Evolutionary conservation across 1,140 invertebrate genomes (phyloP).

Genomic region (Drosophila athabasca): DNA sequence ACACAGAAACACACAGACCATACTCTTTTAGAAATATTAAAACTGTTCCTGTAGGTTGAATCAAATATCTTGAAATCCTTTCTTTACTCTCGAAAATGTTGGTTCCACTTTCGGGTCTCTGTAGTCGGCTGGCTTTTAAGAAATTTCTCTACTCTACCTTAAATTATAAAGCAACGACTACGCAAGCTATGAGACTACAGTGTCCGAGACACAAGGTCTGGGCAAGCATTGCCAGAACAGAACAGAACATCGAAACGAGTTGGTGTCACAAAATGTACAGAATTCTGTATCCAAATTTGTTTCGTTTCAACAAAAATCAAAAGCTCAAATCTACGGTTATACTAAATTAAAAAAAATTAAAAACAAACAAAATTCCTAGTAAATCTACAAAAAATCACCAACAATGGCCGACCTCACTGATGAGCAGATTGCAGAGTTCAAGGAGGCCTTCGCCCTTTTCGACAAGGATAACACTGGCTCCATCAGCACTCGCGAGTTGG

Average conservation of each 20-base stretch:
- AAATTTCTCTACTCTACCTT: slow-evolving; percentile 9
- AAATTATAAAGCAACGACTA: slow-evolving; percentile 62
- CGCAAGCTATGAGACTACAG: slow-evolving; percentile 52
- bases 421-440: slow-evolving; percentile 69
- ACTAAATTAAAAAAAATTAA: not conserved
- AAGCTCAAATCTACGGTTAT: no score
- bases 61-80: not conserved
- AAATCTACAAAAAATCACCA: no score
- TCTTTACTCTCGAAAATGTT: slow-evolving; percentile 21
- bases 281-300: not conserved
- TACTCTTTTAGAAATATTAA: not conserved
- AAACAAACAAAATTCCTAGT: no score
- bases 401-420: slow-evolving; percentile 42
- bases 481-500: slow-evolving; percentile 94
- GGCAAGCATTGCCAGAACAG: slow-evolving; percentile 5
- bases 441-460: slow-evolving; percentile 88
- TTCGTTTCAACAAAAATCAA: no score
- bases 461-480: slow-evolving; percentile 97
- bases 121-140: slow-evolving; percentile 34
- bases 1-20: no score
- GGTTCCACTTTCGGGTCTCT: slow-evolving; percentile 47
- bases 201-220: slow-evolving; percentile 20
- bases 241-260: no score
- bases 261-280: not conserved
- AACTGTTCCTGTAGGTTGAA: not conserved